Evolutionary conservation across 2,113 vertebrate genomes (phyloP), one percentile per base, ranked within the genome.

Genomic region (Percopsis transmontana): DNA sequence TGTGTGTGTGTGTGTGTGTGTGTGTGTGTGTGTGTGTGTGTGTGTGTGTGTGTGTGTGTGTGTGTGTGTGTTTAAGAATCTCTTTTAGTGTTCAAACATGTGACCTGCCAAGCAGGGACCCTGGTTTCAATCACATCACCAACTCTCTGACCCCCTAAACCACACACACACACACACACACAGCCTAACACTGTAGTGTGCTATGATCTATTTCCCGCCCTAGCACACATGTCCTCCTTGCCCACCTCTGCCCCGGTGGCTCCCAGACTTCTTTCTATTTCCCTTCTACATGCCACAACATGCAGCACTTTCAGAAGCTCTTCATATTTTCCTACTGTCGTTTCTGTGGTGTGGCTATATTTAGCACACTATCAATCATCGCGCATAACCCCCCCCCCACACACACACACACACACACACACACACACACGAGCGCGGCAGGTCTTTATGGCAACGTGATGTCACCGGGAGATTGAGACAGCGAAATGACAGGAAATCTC

Each of bases 101-200:
- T 94, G 93, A 93, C 88, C 88, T 90, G 81, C 82, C 82, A 61
- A 45, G 88, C 84, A 83, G 87, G 74, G 44, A 39, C 51, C 79
- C 94, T 95, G 95, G 91, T 85, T 91, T 94, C 90, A 93, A 92
- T 96, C 95, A 94, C 59, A 80, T 81, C 87, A 66, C 87, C 76
- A 75, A 5, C 76, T 79, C 80, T 27, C 0, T 83, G 80, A 85
- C 78, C 85, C 70, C 62, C 3, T 15, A 18, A 51, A 42, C 61
- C 60, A 59, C 61, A 60, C 48, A 58, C 40, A 72, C 67, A 52
- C 62, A 68, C 59, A 56, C 51, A 5, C 27, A 33, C 27, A 33
- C 27, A 33, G 27, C 5, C 27, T 33, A 33, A 33, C 8, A 33
- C 27, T 33, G 27, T 33, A 33, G 8, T 33, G 27, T 33, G 5